Evolutionary conservation across 2,113 vertebrate species (phyloP).

Genomic region (Platycercus adscitus): DNA sequence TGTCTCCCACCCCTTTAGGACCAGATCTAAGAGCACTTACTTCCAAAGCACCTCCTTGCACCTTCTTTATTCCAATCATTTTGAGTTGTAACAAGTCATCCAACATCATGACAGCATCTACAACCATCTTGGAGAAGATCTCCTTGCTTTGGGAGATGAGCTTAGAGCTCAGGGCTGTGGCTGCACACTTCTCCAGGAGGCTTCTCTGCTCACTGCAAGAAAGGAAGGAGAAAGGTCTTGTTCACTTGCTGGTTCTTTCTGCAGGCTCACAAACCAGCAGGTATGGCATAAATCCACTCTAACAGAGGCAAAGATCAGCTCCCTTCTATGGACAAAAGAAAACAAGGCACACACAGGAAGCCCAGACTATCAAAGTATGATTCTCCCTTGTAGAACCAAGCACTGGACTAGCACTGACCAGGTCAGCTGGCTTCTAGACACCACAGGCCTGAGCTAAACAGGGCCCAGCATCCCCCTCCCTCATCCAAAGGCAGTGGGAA

Average conservation of each 20-base stretch:
- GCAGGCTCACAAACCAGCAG: neutral
- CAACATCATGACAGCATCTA: slow-evolving; percentile 93
- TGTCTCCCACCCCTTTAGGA: neutral
- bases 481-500: neutral
- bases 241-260: neutral
- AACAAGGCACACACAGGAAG: neutral
- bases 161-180: slow-evolving; percentile 95
- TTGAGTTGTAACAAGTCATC: slow-evolving; percentile 93
- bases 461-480: neutral
- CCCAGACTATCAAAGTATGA: neutral
- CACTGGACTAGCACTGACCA: neutral
- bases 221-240: neutral
- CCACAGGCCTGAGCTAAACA: neutral
- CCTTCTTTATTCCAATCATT: slow-evolving; percentile 98
- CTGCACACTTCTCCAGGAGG: slow-evolving; percentile 91
- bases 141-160: slow-evolving; percentile 93
- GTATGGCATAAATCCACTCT: neutral
- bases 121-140: slow-evolving; percentile 94
- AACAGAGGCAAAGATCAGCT: neutral
- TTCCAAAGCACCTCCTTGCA: slow-evolving; percentile 94
- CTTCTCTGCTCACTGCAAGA: slow-evolving; percentile 85
- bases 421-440: rapidly evolving
- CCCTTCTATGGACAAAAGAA: rapidly evolving
- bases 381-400: rapidly evolving
- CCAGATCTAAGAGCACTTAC: slow-evolving; percentile 62